Conservation (phyloP, 2,888 invertebrate genomes). For the Graphium colonna region DNA sequence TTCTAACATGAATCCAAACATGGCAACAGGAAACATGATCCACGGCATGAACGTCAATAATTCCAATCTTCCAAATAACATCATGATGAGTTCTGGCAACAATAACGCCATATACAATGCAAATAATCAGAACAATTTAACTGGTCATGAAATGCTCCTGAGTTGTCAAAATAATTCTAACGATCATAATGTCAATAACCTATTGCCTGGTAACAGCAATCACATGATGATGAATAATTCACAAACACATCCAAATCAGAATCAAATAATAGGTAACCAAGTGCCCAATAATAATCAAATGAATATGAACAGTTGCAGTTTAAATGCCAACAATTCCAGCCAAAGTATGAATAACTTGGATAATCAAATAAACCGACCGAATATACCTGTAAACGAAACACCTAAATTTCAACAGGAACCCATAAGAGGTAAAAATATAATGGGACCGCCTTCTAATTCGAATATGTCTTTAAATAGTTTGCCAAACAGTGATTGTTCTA, state of each 20-base stretch:
- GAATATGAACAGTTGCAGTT: conserved; percentile 66
- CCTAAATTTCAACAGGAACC: conserved; percentile 63
- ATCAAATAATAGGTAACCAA: conserved; percentile 55
- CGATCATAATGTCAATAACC: conserved; percentile 60
- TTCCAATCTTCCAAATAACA: conserved; percentile 57
- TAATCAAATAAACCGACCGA: conserved; percentile 56
- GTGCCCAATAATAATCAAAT: conserved; percentile 58
- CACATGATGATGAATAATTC: conserved; percentile 71
- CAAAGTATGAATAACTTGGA: conserved; percentile 60
- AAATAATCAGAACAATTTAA: conserved; percentile 52
- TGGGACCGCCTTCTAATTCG: conserved; percentile 53
- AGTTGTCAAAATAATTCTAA: conserved; percentile 56
- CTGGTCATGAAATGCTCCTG: conserved; percentile 68
- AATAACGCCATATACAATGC: conserved; percentile 57
- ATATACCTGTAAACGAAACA: conserved; percentile 54
- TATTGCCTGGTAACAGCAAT: conserved; percentile 54
- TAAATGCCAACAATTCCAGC: conserved; percentile 52
- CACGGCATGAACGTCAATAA: conserved; percentile 65
- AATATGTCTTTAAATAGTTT: conserved; percentile 36
- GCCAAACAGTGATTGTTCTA: conserved; percentile 62
- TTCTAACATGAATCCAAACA: conserved; percentile 55
- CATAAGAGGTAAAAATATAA: conserved; percentile 65
- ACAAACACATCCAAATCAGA: conserved; percentile 52
- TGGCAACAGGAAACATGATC: conserved; percentile 59
- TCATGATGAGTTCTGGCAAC: conserved; percentile 64